A percentile compares a stretch with the other conserved stretches of the same genome.
phyloP scores from a whole-genome alignment of 2,113 vertebrate genomes.

The Cinclus cinclus region DNA sequence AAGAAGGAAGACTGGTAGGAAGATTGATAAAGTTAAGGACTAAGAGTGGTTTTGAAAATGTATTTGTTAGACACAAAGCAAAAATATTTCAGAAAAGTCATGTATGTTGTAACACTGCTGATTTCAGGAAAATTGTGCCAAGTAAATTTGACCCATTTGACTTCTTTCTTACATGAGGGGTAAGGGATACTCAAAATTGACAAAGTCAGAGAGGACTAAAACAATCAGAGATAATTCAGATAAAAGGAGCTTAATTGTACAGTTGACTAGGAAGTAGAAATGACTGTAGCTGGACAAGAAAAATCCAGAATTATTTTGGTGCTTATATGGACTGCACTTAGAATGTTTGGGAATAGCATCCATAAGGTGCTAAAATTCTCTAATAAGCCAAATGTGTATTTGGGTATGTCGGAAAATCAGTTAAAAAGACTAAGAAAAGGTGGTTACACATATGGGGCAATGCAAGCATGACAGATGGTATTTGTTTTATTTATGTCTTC shows the following conservation, averaged over 20 bases:
- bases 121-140: not conserved
- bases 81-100: not conserved
- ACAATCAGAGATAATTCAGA: not conserved
- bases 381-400: constrained; percentile 33
- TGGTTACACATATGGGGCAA: constrained; percentile 34
- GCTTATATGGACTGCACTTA: not conserved
- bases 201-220: not conserved
- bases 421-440: constrained; percentile 39
- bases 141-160: not conserved
- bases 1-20: not conserved
- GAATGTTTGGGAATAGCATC: constrained; percentile 6
- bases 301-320: constrained; percentile 1
- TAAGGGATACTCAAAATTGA: not conserved
- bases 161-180: not conserved
- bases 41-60: not conserved
- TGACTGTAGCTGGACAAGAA: not conserved
- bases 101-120: not conserved
- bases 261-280: not conserved
- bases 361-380: constrained; percentile 38
- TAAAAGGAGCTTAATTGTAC: not conserved
- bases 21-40: not conserved
- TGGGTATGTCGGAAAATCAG: constrained; percentile 11
- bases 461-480: constrained; percentile 47
- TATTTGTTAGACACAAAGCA: not conserved
- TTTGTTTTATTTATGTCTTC: constrained; percentile 58